Evolutionary conservation across 2,113 vertebrate species (phyloP).

Genomic region (Rhizomys pruinosus): DNA sequence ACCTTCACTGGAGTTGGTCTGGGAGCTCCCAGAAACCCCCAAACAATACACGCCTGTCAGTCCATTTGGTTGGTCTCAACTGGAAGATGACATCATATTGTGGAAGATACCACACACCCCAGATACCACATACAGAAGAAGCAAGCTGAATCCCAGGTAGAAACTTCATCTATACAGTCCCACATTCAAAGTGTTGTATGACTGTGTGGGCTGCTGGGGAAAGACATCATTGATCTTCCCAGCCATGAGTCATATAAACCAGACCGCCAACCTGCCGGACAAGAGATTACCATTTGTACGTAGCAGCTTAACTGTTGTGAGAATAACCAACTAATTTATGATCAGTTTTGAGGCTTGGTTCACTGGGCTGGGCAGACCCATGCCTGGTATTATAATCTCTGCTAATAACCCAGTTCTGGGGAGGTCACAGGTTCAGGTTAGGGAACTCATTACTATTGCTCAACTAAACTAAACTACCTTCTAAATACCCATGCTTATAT

Average conservation of each 20-base stretch:
- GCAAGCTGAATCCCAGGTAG: neutral
- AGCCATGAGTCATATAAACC: neutral
- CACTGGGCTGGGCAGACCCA: neutral
- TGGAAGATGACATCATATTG: neutral
- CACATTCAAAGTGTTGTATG: neutral
- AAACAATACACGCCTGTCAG: neutral
- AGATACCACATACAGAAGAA: neutral
- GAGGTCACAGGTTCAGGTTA: neutral
- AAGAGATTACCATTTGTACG: neutral
- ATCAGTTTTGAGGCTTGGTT: neutral
- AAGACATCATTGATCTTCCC: neutral
- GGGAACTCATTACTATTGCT: neutral
- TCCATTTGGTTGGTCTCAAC: neutral
- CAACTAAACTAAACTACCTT: neutral
- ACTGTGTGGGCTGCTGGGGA: neutral
- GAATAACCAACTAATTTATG: neutral
- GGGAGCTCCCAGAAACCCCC: neutral
- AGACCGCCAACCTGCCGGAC: neutral
- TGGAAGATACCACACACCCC: neutral
- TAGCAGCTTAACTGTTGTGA: neutral
- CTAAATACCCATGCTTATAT: neutral
- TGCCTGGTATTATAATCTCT: neutral
- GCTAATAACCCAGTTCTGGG: neutral
- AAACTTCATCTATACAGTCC: neutral
- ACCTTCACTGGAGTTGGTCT: neutral